phyloP scores from a whole-genome alignment of 2,888 invertebrate species.

The Sicus ferrugineus region DNA sequence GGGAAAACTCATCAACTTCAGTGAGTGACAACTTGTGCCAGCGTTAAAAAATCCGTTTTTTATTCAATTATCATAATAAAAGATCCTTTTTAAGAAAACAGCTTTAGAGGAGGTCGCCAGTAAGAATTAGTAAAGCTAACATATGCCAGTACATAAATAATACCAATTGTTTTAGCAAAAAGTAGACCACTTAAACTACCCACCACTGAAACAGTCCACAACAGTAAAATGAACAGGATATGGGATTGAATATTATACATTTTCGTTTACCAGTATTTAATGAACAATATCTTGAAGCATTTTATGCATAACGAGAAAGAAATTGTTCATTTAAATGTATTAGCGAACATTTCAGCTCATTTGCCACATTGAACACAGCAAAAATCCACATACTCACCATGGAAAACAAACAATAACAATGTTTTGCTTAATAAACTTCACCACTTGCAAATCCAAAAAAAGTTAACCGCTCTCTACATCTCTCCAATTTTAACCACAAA shows the following conservation, averaged over 20 bases:
- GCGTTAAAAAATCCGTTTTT: background rate
- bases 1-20: slow-evolving; percentile 11
- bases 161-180: background rate
- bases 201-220: slow-evolving; percentile 41
- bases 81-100: slow-evolving; percentile 36
- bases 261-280: slow-evolving; percentile 66
- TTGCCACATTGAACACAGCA: background rate
- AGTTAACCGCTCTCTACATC: too few species aligned
- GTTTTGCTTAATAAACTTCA: slow-evolving; percentile 9
- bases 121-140: slow-evolving; percentile 19
- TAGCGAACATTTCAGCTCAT: slow-evolving; percentile 1
- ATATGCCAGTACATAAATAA: background rate
- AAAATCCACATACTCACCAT: background rate
- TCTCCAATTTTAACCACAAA: background rate
- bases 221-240: slow-evolving; percentile 43
- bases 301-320: slow-evolving; percentile 45
- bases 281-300: slow-evolving; percentile 58
- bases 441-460: too few species aligned
- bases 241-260: slow-evolving; percentile 67
- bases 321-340: slow-evolving; percentile 52
- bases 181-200: background rate
- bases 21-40: background rate
- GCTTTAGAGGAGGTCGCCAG: background rate
- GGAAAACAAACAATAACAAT: background rate
- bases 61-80: slow-evolving; percentile 20